Conservation (phyloP, 2,113 vertebrate genomes). For the Leptobrachium ailaonicum region DNA sequence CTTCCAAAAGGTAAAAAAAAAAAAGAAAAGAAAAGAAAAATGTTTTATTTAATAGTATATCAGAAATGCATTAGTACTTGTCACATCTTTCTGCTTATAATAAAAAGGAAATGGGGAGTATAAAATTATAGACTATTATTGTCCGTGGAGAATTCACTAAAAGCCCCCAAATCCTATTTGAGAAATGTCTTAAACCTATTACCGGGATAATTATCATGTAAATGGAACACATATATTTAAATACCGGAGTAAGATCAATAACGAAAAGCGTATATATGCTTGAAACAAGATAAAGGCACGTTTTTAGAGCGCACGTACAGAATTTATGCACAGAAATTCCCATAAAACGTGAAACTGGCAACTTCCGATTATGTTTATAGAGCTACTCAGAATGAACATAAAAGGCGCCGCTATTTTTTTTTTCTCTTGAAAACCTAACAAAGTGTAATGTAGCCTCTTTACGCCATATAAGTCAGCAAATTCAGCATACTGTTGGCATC, state of each 20-base stretch:
- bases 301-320: neutral
- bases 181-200: slow-evolving; percentile 3
- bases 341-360: too few species aligned
- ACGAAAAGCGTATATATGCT: neutral
- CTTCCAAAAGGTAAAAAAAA: slow-evolving; percentile 27
- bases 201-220: slow-evolving; percentile 3
- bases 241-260: neutral
- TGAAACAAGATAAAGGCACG: neutral
- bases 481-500: too few species aligned
- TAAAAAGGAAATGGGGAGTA: slow-evolving; percentile 20
- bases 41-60: slow-evolving; percentile 39
- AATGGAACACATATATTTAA: slow-evolving; percentile 6
- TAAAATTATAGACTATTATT: slow-evolving; percentile 17
- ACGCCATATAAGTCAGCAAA: too few species aligned
- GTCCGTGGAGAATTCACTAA: neutral
- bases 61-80: slow-evolving; percentile 34
- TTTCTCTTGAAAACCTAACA: too few species aligned
- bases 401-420: too few species aligned
- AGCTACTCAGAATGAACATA: too few species aligned
- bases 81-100: slow-evolving; percentile 20
- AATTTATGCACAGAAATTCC: too few species aligned
- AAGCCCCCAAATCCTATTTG: slow-evolving; percentile 4
- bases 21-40: slow-evolving; percentile 26
- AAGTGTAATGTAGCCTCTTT: too few species aligned
- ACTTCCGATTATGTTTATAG: too few species aligned